Conservation (phyloP, 2,797 vertebrate genomes). For the Gobionotothen gibberifrons region DNA sequence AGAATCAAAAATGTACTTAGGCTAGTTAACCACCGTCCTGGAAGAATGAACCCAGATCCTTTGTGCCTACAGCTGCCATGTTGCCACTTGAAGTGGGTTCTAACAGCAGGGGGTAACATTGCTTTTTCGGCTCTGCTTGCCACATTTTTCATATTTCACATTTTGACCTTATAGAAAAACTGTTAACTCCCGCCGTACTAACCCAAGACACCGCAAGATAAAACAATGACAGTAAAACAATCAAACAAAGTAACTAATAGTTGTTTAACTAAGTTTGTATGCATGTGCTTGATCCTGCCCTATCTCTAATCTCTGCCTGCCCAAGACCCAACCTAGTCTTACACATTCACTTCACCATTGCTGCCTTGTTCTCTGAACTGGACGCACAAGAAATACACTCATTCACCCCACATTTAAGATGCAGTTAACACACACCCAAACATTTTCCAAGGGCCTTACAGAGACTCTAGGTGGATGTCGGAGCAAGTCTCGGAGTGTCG, state of each 20-base stretch:
- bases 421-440: slow-evolving; percentile 7
- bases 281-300: slow-evolving; percentile 14
- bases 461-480: slow-evolving; percentile 26
- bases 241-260: background rate
- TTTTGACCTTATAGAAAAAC: background rate
- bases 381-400: slow-evolving; percentile 7
- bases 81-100: background rate
- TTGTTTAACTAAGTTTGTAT: background rate
- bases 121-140: too few species aligned
- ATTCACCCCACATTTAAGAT: background rate
- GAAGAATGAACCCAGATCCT: background rate
- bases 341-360: background rate
- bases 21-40: background rate
- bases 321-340: slow-evolving; percentile 18
- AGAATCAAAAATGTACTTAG: slow-evolving; percentile 6
- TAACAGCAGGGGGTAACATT: too few species aligned
- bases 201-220: slow-evolving; percentile 6
- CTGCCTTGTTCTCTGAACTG: background rate
- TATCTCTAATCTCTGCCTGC: background rate
- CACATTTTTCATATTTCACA: too few species aligned
- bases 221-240: slow-evolving; percentile 6
- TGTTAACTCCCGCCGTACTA: background rate
- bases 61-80: background rate
- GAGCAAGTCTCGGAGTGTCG: too few species aligned
- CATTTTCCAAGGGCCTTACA: background rate